Evolutionary conservation across 2,888 invertebrate genomes (phyloP).

Genomic region (Apamea anceps): DNA sequence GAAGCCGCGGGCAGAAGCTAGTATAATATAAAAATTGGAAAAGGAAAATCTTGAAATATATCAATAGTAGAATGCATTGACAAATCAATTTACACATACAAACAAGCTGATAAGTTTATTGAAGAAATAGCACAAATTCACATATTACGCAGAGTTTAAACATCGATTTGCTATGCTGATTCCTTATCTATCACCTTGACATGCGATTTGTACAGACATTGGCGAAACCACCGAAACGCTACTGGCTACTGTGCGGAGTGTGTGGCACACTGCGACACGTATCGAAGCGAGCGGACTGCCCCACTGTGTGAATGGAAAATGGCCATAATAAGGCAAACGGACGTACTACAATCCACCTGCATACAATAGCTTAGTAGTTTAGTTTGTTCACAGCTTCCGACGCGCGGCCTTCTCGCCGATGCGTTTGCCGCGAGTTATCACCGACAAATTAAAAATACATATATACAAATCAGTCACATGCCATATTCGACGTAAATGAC

Average conservation of each 20-base stretch:
- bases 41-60: background rate
- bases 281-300: constrained; percentile 77
- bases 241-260: constrained; percentile 42
- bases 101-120: constrained; percentile 62
- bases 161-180: constrained; percentile 79
- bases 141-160: constrained; percentile 68
- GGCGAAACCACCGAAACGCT: constrained; percentile 65
- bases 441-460: constrained; percentile 60
- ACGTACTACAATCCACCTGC: constrained; percentile 88
- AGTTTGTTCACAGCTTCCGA: constrained; percentile 88
- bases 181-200: constrained; percentile 80
- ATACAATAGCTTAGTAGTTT: constrained; percentile 89
- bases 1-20: too few relatives aligned
- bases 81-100: constrained; percentile 51
- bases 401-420: constrained; percentile 83
- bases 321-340: constrained; percentile 86
- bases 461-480: constrained; percentile 57
- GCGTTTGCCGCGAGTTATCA: constrained; percentile 72
- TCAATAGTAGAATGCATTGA: constrained; percentile 12
- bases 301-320: constrained; percentile 88
- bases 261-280: constrained; percentile 65
- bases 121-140: constrained; percentile 59
- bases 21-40: too few relatives aligned
- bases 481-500: constrained; percentile 60
- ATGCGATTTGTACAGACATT: constrained; percentile 73